Base-by-base conservation (phyloP, 2,797 vertebrate genomes). In the Sebastes umbrosus region DNA sequence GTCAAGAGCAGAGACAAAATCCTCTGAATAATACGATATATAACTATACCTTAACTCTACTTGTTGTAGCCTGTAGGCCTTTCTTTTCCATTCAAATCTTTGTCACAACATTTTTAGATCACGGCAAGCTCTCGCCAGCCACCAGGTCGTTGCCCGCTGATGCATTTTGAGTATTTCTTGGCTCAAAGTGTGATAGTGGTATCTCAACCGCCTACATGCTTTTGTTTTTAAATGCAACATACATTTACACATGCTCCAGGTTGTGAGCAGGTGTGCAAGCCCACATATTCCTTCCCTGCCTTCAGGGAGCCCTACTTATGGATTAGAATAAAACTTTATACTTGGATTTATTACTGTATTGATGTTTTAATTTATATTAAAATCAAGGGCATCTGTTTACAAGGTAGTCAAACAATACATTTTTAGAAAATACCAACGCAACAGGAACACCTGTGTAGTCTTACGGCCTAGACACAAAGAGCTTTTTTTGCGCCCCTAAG, bases 71-170 rank as follows among this genome's bases (percentile, higher is more conserved):
- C 69, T 31, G 18, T 54, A 63, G 70, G 69, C 50, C 22, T 72
- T 68, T 57, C 8, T 34, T 66, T 66, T 75, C 32, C 36, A 50
- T 73, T 73, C 13, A 73, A 54, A 78, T 69, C 57, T 75, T 57
- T 55, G 12, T 77, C 14, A 50, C 24, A 39, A 29, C 18, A 22
- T 54, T 73, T 69, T 69, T 27, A 50, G 55, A 36, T 77, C 59
- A 67, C 27, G 29, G 27, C 39, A 64, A 74, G 72, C 18, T 59
- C 46, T 55, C 60, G 64, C 62, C 46, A 54, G 22, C 31, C 13
- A 69, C 31, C 34, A 62, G 32, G 24, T 39, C 0, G 3, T 59
- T 65, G 34, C 36, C 16, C 20, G 22, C 29, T 34, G 7, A 72
- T 74, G 20, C 22, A 31, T 58, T 34, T 54, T 29, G 6, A 58